These are phyloP conservation scores for Notospermus geniculatus DNA, from an alignment of 1,140 invertebrate genomes.

Conservation along the genomic window DNA sequence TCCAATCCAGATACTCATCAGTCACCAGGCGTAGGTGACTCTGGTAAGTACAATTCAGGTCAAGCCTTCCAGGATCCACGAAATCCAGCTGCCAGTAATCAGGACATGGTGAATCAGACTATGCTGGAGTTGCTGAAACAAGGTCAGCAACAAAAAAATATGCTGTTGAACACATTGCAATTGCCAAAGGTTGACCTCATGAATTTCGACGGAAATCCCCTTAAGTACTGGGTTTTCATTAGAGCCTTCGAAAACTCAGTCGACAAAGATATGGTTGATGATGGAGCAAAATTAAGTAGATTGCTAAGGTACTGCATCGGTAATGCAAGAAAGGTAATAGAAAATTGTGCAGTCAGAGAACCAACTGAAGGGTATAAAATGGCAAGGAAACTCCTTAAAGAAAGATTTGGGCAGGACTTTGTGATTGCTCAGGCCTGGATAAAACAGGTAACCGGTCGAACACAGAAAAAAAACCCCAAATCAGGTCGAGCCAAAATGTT, in stretches of 20 bases:
- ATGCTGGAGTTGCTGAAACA: no score
- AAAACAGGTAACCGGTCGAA: neutral
- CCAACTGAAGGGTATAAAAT: constrained; percentile 1
- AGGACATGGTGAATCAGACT: no score
- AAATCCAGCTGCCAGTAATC: no score
- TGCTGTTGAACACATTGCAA: neutral
- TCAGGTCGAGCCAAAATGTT: no score
- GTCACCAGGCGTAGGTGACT: no score
- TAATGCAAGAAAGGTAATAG: neutral
- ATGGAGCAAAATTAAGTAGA: neutral
- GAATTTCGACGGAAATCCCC: constrained; percentile 3
- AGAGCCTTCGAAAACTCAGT: constrained; percentile 4
- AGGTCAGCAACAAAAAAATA: neutral
- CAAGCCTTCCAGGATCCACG: no score
- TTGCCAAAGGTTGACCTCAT: neutral
- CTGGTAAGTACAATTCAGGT: no score
- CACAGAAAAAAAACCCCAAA: no score
- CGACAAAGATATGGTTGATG: neutral
- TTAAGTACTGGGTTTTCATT: constrained; percentile 4
- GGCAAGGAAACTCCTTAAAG: neutral
- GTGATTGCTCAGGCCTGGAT: constrained; percentile 7
- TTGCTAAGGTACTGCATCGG: constrained; percentile 3
- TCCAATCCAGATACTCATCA: no score
- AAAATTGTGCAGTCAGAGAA: constrained; percentile 1
- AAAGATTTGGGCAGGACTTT: constrained; percentile 5